Evolutionary conservation across 2,797 vertebrate species (phyloP), one percentile per base, ranked within the genome.

Genomic region (Varecia variegata): DNA sequence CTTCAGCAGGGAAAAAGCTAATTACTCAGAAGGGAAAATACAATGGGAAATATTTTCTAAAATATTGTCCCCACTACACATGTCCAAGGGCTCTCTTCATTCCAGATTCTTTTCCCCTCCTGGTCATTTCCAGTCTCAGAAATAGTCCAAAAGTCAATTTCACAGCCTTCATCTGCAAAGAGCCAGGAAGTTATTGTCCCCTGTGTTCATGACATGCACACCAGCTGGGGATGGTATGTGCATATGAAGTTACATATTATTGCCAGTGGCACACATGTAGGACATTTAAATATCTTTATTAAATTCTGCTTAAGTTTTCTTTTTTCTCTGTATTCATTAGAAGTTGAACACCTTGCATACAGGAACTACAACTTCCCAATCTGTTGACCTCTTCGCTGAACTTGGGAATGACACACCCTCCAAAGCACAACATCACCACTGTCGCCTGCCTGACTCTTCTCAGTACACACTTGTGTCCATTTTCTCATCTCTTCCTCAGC

Each of bases 101-200:
- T 52, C 62, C 58, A 84, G 13, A 52, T 35, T 73, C 93, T 35
- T 56, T 35, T 81, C 74, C 73, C 54, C 70, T 62, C 0, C 3
- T 50, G 6, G 8, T 47, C 65, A 12, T 62, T 79, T 85, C 58
- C 88, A 70, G 93, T 83, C 43, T 79, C 30, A 15, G 56, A 92
- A 73, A 77, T n/a, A 43, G 25, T 56, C 67, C 50, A 54, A 5
- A 92, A 76, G 27, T 50, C 76, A 14, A 3, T 43, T 76, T 43
- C 30, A 25, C 40, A 83, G 71, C 2, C 0, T 54, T 32, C 15
- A 1, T 71, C 90, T 74, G 50, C 35, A 14, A 15, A 74, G 27
- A 76, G 9, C 73, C 14, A 62, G 45, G n/a, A 10, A 1, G 8
- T 27, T 27, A 11, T 2, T 45, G 11, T 12, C 47, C 5, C 15